Evolutionary conservation across 2,113 vertebrate species (phyloP).

Genomic region (Panthera leo): DNA sequence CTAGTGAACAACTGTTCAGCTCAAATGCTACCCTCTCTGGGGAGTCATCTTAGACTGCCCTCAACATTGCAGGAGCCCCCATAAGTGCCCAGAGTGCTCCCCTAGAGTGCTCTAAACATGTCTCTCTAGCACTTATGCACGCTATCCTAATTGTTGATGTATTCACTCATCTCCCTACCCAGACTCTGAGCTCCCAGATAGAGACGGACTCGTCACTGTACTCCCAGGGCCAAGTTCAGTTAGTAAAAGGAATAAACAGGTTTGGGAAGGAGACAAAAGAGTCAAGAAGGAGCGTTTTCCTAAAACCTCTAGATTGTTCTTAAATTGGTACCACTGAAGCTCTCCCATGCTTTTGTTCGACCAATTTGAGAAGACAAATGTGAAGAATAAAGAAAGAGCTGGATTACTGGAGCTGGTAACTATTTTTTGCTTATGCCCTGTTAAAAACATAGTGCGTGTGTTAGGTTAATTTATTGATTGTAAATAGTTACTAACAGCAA

Average conservation of each 20-base stretch:
- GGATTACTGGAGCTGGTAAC: neutral
- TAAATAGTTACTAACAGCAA: slow-evolving; percentile 44
- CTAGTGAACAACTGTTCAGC: neutral
- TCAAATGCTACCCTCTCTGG: neutral
- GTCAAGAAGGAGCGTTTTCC: neutral
- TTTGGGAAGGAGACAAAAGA: slow-evolving; percentile 17
- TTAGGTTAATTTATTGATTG: neutral
- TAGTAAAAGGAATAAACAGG: neutral
- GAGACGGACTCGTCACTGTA: neutral
- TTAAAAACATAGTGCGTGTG: neutral
- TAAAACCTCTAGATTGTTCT: neutral
- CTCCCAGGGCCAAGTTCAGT: neutral
- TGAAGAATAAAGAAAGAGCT: slow-evolving; percentile 30
- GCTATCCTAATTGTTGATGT: neutral
- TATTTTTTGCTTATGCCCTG: slow-evolving; percentile 10
- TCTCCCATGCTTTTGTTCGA: neutral
- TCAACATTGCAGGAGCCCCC: neutral
- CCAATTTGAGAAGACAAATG: neutral
- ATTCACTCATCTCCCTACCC: neutral
- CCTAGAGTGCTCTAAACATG: neutral
- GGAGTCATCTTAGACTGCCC: neutral
- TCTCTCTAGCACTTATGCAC: neutral
- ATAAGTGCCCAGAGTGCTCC: neutral
- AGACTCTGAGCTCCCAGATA: neutral
- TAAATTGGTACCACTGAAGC: neutral